Percentiles rank a stretch among this genome's conserved stretches.
Evolutionary conservation across 2,113 vertebrate genomes (phyloP).

Genomic region (Mionectes macconnelli): DNA sequence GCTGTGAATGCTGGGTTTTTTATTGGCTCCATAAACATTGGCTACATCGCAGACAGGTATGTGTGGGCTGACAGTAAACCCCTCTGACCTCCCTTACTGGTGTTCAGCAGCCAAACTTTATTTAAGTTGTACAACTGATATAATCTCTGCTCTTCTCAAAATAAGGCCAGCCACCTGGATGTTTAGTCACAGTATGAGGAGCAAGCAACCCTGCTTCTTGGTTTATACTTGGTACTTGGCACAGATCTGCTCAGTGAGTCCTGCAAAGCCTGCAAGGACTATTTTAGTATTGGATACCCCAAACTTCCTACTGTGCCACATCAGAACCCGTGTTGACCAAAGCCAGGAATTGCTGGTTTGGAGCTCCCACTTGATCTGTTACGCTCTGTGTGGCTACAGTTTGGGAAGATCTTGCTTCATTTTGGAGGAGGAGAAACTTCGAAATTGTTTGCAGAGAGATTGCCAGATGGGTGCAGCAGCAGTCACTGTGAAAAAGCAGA

Average conservation of each 20-base stretch:
- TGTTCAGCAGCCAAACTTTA: background rate
- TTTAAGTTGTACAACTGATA: background rate
- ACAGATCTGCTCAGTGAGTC: rapidly evolving
- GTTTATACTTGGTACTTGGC: background rate
- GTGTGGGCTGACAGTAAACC: background rate
- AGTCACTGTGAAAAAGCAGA: background rate
- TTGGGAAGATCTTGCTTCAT: background rate
- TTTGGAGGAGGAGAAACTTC: background rate
- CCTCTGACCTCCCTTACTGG: background rate
- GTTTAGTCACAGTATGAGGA: background rate
- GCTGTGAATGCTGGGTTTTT: constrained; percentile 88
- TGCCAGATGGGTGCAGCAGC: background rate
- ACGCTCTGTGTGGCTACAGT: background rate
- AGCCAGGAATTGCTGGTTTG: background rate
- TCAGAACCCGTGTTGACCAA: background rate
- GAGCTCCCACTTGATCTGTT: background rate
- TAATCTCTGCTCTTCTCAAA: background rate
- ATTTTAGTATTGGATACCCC: rapidly evolving
- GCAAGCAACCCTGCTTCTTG: background rate
- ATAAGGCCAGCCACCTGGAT: background rate
- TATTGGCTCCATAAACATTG: constrained; percentile 84
- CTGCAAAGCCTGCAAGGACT: rapidly evolving
- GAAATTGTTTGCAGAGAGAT: background rate
- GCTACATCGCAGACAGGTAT: constrained; percentile 93
- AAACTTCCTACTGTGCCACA: background rate